These are phyloP conservation scores for Antechinus stuartii DNA, from an alignment of 2,113 vertebrate genomes.

Conservation along the genomic window DNA sequence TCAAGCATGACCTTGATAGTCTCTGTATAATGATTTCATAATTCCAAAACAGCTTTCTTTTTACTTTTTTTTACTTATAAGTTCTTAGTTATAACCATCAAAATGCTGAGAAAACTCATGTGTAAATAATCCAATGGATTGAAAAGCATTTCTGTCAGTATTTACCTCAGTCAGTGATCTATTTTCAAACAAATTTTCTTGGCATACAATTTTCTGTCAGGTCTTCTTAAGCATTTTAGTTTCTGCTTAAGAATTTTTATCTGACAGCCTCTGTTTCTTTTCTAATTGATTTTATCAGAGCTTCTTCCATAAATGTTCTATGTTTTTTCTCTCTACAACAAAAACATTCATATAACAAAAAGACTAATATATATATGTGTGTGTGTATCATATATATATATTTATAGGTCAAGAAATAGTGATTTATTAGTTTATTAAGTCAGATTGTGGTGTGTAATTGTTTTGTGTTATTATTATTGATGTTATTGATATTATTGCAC, in stretches of 20 bases:
- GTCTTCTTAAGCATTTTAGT: neutral
- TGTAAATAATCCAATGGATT: neutral
- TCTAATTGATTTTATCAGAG: neutral
- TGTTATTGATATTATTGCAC: neutral
- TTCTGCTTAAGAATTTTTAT: neutral
- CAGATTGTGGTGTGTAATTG: neutral
- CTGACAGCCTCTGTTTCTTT: neutral
- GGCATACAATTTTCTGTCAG: neutral
- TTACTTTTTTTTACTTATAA: neutral
- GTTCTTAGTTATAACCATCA: neutral
- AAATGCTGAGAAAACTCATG: neutral
- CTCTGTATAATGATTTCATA: neutral
- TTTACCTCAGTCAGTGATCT: neutral
- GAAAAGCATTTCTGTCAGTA: neutral
- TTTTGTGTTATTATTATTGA: neutral
- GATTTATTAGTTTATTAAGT: neutral
- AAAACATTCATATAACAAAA: neutral
- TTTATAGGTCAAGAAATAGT: neutral
- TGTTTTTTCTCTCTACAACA: neutral
- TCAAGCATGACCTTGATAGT: neutral
- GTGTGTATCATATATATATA: neutral
- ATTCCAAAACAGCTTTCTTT: neutral
- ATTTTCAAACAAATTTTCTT: neutral
- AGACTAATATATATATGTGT: neutral
- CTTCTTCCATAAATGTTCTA: neutral